Base-by-base conservation (phyloP, 2,888 invertebrate species). In the Cephalotes varians region DNA sequence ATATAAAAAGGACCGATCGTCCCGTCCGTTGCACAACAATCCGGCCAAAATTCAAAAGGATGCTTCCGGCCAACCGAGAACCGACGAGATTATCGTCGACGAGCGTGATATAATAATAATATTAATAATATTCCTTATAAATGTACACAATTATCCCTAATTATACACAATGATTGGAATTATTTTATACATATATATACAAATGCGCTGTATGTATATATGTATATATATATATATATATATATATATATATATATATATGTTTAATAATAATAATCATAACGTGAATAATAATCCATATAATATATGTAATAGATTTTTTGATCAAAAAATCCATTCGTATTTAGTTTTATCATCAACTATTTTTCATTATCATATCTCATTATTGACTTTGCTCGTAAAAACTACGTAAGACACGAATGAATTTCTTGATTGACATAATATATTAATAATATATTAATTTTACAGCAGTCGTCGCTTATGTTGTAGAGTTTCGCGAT, bases 381-480 rank as follows among this genome's bases (percentile, higher is more conserved):
- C 3, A 60, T 28, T 47, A 73, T 47, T 47, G 49, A 74, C n/a
- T 51, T 65, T 67, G 37, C 25, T 91, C 83, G 88, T 90, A 88
- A 91, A 92, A 92, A 93, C 92, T 92, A 91, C 91, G 92, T 92
- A 72, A 25, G 40, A 40, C 18, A 62, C 49, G 37, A 76, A 51
- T 67, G 49, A 65, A 76, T 49, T 65, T 65, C 31, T 51, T 37
- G 5, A 76, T 76, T 37, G 31, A 49, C 12, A 51, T 76, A 65
- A 74, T 64, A 64, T 49, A 49, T 93, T 92, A 93, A 91, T 74
- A 54, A 69, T 56, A 54, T 64, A 65, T 74, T 65, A 65, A 58
- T 74, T 62, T 93, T 94, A 93, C 92, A 93, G 93, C 94, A 94
- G 93, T 93, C 92, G 83, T 91, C 88, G 85, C 90, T 67, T 25